Evolutionary conservation across 2,113 vertebrate species (phyloP).

Genomic region (Ageneiosus marmoratus): DNA sequence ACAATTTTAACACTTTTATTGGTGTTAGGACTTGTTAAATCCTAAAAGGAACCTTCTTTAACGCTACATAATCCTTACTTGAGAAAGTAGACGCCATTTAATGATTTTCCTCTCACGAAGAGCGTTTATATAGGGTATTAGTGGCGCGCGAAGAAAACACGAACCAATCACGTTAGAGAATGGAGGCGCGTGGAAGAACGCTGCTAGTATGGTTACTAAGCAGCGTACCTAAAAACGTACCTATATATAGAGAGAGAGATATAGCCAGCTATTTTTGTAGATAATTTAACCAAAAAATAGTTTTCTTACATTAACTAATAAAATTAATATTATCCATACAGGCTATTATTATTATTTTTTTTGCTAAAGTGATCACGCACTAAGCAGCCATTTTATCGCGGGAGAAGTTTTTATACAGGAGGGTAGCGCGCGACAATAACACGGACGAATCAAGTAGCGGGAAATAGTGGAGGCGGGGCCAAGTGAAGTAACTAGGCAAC

Average conservation of each 20-base stretch:
- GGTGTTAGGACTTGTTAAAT: too few relatives aligned
- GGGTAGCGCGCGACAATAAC: not conserved
- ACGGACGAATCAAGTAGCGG: not conserved
- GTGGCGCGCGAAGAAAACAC: not conserved
- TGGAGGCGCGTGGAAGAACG: not conserved
- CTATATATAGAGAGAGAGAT: too few relatives aligned
- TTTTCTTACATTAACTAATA: too few relatives aligned
- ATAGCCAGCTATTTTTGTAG: too few relatives aligned
- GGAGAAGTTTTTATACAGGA: not conserved
- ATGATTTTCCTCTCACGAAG: not conserved
- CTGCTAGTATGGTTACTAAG: not conserved
- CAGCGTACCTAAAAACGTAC: not conserved
- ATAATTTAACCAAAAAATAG: not conserved
- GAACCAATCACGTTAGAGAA: not conserved
- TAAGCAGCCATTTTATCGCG: not conserved
- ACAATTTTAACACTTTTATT: too few relatives aligned
- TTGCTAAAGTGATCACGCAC: not conserved
- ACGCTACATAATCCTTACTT: not conserved
- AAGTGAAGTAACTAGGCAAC: slow-evolving; percentile 22
- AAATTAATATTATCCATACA: too few relatives aligned
- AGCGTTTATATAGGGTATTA: not conserved
- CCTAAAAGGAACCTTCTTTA: too few relatives aligned
- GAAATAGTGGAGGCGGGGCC: not conserved
- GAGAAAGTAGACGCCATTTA: not conserved
- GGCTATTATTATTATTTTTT: not conserved